Conservation (phyloP, 2,797 vertebrate genomes). For the Oreochromis grahami region DNA sequence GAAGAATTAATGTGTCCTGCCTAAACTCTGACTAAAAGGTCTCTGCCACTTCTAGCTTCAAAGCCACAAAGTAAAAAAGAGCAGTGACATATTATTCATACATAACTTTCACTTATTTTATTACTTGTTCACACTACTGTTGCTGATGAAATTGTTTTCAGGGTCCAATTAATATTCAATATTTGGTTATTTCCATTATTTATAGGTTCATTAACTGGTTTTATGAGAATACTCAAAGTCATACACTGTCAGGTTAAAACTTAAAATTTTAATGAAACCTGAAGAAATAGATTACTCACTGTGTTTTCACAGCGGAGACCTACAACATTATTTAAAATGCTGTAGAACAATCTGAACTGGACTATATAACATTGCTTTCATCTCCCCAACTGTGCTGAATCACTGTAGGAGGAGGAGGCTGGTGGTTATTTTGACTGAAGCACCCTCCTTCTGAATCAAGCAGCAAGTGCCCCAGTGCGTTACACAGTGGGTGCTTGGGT, state of each 20-base stretch:
- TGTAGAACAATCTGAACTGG: background rate
- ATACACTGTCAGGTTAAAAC: background rate
- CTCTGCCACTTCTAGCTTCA: background rate
- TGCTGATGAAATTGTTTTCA: constrained; percentile 1
- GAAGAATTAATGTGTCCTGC: background rate
- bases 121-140: constrained; percentile 19
- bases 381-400: constrained; percentile 6
- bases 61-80: background rate
- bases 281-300: background rate
- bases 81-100: background rate
- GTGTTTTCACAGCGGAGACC: background rate
- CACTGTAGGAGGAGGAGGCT: constrained; percentile 29
- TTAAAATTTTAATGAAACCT: background rate
- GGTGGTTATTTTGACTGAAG: constrained; percentile 39
- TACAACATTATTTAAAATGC: background rate
- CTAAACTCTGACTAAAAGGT: constrained; percentile 11
- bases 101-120: background rate
- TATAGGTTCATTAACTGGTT: background rate
- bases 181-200: background rate
- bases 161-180: background rate
- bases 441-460: constrained; percentile 29
- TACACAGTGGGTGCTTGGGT: constrained; percentile 25
- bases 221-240: background rate
- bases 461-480: constrained; percentile 26
- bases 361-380: background rate